Percentiles rank a stretch among this genome's conserved stretches.
Conservation (phyloP, 2,888 invertebrate species). For the Agonopterix heracliana region DNA sequence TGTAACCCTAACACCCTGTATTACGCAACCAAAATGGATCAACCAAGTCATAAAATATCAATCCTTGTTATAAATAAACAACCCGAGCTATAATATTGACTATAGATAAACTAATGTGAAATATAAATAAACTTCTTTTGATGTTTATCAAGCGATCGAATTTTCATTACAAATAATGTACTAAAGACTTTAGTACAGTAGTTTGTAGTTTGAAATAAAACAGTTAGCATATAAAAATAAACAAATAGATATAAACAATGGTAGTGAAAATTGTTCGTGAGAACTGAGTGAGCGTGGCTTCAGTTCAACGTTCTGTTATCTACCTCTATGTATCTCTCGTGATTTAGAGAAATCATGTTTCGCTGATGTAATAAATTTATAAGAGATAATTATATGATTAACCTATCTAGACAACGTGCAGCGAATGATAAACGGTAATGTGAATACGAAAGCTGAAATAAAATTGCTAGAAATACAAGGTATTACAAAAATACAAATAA, state of each 20-base stretch:
- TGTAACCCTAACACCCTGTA: no score
- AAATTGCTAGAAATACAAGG: no score
- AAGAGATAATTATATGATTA: constrained; percentile 1
- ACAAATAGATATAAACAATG: constrained; percentile 27
- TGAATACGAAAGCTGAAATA: no score
- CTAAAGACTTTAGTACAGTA: neutral
- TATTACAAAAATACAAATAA: no score
- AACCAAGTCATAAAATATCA: no score
- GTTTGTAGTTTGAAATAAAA: neutral
- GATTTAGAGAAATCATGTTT: constrained; percentile 19
- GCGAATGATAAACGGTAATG: no score
- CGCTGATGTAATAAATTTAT: constrained; percentile 6
- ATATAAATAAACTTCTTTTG: constrained; percentile 13
- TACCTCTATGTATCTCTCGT: constrained; percentile 19
- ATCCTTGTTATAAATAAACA: no score
- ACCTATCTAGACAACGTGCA: neutral
- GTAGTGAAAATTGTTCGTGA: constrained; percentile 40
- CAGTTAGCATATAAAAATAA: constrained; percentile 9
- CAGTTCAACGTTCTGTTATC: constrained; percentile 31
- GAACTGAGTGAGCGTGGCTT: constrained; percentile 15
- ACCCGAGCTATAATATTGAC: neutral
- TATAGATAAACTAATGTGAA: constrained; percentile 9
- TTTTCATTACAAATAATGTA: neutral
- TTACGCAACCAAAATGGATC: no score
- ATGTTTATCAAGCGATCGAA: neutral